A percentile compares a stretch with the other conserved stretches of the same genome.
These are phyloP conservation scores for Zaprionus bogoriensis DNA, from an alignment of 2,888 invertebrate genomes.

Conservation along the genomic window DNA sequence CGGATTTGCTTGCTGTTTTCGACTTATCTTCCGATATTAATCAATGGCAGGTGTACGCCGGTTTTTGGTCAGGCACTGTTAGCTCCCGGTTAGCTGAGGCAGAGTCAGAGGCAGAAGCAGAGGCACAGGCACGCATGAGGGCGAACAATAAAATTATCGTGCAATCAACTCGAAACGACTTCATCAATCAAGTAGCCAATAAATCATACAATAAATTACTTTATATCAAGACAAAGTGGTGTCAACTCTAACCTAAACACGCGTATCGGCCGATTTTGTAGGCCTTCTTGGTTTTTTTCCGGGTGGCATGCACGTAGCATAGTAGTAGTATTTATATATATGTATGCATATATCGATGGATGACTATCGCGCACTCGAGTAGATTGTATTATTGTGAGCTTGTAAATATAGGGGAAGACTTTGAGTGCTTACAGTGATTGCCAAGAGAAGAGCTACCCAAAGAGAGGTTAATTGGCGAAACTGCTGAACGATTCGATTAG, in stretches of 20 bases:
- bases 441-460: no score
- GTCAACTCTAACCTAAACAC: conserved; percentile 48
- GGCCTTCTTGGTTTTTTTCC: background rate
- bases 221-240: conserved; percentile 67
- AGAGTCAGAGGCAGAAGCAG: no score
- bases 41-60: background rate
- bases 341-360: no score
- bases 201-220: conserved; percentile 69
- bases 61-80: background rate
- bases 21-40: background rate
- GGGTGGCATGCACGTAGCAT: no score
- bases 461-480: no score
- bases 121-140: conserved; percentile 25
- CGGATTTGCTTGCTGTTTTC: background rate
- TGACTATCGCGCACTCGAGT: no score
- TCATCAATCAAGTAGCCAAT: conserved; percentile 71
- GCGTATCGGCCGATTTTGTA: conserved; percentile 3
- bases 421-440: no score
- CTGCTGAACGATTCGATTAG: no score
- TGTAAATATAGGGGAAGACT: no score
- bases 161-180: conserved; percentile 65
- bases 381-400: no score
- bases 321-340: no score
- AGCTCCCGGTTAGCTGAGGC: background rate
- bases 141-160: conserved; percentile 62